Evolutionary conservation across 2,113 vertebrate genomes (phyloP), one percentile per base, ranked within the genome.

Genomic region (Pholis gunnellus): DNA sequence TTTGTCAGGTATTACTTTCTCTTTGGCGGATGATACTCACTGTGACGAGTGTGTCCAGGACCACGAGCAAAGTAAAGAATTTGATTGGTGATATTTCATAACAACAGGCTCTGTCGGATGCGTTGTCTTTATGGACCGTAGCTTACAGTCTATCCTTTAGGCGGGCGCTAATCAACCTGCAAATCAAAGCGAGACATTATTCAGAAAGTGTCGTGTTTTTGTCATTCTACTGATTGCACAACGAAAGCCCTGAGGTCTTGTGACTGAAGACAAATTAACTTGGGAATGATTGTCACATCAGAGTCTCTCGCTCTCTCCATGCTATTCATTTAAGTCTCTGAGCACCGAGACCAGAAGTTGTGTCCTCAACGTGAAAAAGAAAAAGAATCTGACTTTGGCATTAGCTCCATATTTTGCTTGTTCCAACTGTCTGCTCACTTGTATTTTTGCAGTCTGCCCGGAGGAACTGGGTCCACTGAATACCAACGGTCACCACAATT

Each of bases 201-300:
- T 88, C 73, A 61, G 75, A 81, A 88, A 90, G 68, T 86, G 57
- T 64, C 54, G 77, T 72, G 38, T 48, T 83, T 88, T 87, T 86
- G 83, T 89, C 82, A 90, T 79, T 79, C 50, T 82, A 20, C 82
- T 91, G 91, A 90, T 78, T 87, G 86, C 82, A 61, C 86, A 48
- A 69, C 54, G 73, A 86, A 84, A 73, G 90, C 88, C 86, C 84
- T 86, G 83, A 91, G 87, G 75, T 57, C 82, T 87, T 79, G 83
- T 75, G 88, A 90, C 82, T 89, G 86, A 91, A 90, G 86, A 90
- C 87, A 92, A 92, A 91, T 92, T 90, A 91, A 89, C 87, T 90
- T 78, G 88, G 86, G 84, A 85, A 79, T 83, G 89, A 89, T 84
- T 87, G 90, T 91, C 91, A 91, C 87, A 89, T 91, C 88, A 92